Evolutionary conservation across 2,888 invertebrate genomes (phyloP).

Genomic region (Bruchidius siliquastri): DNA sequence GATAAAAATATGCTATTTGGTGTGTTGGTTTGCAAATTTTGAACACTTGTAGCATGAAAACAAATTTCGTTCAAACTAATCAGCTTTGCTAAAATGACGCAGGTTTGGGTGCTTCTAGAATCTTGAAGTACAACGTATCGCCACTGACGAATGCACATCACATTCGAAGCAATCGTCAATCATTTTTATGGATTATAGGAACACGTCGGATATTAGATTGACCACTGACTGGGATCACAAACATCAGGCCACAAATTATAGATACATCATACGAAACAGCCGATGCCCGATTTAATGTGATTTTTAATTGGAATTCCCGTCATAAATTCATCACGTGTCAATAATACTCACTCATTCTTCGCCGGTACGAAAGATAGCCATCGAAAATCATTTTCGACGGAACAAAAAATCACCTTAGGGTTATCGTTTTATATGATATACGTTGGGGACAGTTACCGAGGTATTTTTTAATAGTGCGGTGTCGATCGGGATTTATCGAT

Average conservation of each 20-base stretch:
- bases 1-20: too few relatives aligned
- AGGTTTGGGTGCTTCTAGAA: too few relatives aligned
- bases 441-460: neutral
- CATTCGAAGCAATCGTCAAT: slow-evolving; percentile 1
- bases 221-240: slow-evolving; percentile 30
- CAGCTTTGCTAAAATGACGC: too few relatives aligned
- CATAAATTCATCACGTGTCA: slow-evolving; percentile 24
- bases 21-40: too few relatives aligned
- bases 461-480: neutral
- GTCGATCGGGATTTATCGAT: neutral
- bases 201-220: slow-evolving; percentile 26
- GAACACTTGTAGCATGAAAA: too few relatives aligned
- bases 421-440: neutral
- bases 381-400: neutral
- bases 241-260: slow-evolving; percentile 31
- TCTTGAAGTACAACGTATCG: too few relatives aligned
- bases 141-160: neutral
- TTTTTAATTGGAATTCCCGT: slow-evolving; percentile 23
- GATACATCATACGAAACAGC: slow-evolving; percentile 5
- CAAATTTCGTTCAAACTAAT: too few relatives aligned
- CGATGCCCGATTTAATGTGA: slow-evolving; percentile 11
- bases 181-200: slow-evolving; percentile 1
- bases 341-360: neutral
- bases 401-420: neutral
- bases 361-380: neutral